Conservation (phyloP, 2,888 invertebrate genomes). For the Conchocele bisecta region DNA sequence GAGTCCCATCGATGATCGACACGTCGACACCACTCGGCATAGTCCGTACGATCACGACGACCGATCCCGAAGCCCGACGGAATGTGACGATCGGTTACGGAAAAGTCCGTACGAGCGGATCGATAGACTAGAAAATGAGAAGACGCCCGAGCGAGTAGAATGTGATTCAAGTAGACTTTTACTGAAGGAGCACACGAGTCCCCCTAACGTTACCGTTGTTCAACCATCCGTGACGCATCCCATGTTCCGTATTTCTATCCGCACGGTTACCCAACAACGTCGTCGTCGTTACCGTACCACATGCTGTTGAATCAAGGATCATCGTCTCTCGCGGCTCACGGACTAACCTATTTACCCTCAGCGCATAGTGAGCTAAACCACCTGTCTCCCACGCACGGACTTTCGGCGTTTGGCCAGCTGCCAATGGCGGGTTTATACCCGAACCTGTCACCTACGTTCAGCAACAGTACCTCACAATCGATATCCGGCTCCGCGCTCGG, state of each 20-base stretch:
- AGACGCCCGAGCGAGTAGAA: conserved; percentile 41
- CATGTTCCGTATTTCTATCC: conserved; percentile 94
- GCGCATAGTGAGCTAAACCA: conserved; percentile 74
- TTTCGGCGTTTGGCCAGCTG: conserved; percentile 92
- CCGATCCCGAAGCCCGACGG: conserved; percentile 23
- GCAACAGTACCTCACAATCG: conserved; percentile 78
- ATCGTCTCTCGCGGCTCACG: conserved; percentile 63
- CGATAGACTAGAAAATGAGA: conserved; percentile 47
- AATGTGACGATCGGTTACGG: conserved; percentile 42
- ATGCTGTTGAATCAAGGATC: conserved; percentile 65
- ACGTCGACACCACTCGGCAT: conserved; percentile 8
- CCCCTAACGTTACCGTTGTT: conserved; percentile 93
- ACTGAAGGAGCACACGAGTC: conserved; percentile 71
- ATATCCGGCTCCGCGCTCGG: conserved; percentile 69
- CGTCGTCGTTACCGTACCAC: conserved; percentile 84
- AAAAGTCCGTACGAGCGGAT: conserved; percentile 47
- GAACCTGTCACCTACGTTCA: conserved; percentile 78
- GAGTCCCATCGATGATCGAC: conserved; percentile 53
- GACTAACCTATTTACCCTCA: conserved; percentile 65
- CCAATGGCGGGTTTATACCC: conserved; percentile 87
- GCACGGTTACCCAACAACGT: conserved; percentile 89
- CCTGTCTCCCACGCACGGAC: conserved; percentile 85
- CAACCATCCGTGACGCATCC: conserved; percentile 95
- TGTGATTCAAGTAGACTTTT: conserved; percentile 53
- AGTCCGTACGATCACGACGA: background rate